Base-by-base conservation (phyloP, 2,113 vertebrate species). In the Seriola rivoliana region DNA sequence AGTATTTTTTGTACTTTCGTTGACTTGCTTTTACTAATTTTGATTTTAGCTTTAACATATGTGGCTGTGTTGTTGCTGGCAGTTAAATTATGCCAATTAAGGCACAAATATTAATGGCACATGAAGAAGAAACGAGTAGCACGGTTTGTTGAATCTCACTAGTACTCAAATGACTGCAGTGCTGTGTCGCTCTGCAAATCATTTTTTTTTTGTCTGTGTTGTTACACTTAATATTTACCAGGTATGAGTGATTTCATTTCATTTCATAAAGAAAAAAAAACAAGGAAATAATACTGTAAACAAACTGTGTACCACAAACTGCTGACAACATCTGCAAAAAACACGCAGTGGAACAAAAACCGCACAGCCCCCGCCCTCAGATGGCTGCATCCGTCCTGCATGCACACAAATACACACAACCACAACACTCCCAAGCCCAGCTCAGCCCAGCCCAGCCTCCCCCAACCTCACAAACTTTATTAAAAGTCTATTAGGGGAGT, bases 401-500 rank as follows among this genome's bases (percentile, higher is more conserved):
- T 21, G 46, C 57, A 80, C 40, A 10, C 40, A 62, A 64, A 89
- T 21, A 55, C 57, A 80, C 38, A 7, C 38, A 44, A 65, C 14
- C 16, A 70, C 63, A 63, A 63, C 19, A 42, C 7, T 11, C 17
- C 36, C 6, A 64, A 5, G 13, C 6, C 48, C 48, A 19, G 17
- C 48, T 19, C 4, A 16, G 40, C 10, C 38, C 38, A 5, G 2
- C 40, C 10, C 40, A 7, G 7, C 40, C 40, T 10, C 5, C 69
- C 1, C 25, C 57, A 40, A n/a, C 79, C 48, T 21, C 57, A 82
- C 73, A 88, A 87, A 92, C 85, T 85, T 91, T 89, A 93, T 92
- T 92, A 93, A 90, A 90, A 84, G 79, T 85, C 72, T 88, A 89
- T 90, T 88, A 90, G 84, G 64, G 42, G 2, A 84, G 77, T 78